phyloP scores from a whole-genome alignment of 2,888 invertebrate genomes.

The Monochamus alternatus region DNA sequence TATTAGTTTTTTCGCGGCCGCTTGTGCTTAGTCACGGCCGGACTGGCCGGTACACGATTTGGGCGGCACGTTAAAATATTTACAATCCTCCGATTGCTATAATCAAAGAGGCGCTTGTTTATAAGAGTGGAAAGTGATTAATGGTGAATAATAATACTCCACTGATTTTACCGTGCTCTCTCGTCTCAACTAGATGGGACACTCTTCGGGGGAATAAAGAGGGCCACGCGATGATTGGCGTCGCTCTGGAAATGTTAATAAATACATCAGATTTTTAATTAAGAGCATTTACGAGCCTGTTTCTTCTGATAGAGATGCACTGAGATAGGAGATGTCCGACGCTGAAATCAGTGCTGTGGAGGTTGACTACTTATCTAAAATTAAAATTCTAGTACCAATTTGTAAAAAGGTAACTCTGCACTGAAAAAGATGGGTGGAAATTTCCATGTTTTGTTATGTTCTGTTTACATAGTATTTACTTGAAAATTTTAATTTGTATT shows the following conservation, averaged over 20 bases:
- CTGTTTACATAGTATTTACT: no score
- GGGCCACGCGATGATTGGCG: slow-evolving; percentile 27
- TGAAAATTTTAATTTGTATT: no score
- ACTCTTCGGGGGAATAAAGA: slow-evolving; percentile 22
- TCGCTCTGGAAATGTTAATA: slow-evolving; percentile 23
- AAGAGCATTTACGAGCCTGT: slow-evolving; percentile 19
- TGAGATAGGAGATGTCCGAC: slow-evolving; percentile 1
- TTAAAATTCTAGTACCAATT: no score
- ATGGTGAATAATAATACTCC: slow-evolving; percentile 52
- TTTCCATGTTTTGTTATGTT: no score
- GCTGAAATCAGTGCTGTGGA: not conserved
- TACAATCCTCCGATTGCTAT: slow-evolving; percentile 57
- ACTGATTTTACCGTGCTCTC: slow-evolving; percentile 39
- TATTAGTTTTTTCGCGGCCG: slow-evolving; percentile 59
- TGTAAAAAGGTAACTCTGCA: no score
- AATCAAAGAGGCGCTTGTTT: slow-evolving; percentile 58
- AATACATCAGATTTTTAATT: slow-evolving; percentile 28
- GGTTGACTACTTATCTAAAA: no score
- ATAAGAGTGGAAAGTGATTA: slow-evolving; percentile 55
- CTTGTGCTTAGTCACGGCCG: slow-evolving; percentile 58
- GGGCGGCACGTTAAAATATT: slow-evolving; percentile 64
- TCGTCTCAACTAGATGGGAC: slow-evolving; percentile 31
- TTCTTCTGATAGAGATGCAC: not conserved
- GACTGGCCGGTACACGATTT: slow-evolving; percentile 62
- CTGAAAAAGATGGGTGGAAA: no score